Percentiles rank a stretch among this genome's conserved stretches.
Conservation (phyloP, 2,888 invertebrate genomes). For the Drepanosiphum platanoidis region DNA sequence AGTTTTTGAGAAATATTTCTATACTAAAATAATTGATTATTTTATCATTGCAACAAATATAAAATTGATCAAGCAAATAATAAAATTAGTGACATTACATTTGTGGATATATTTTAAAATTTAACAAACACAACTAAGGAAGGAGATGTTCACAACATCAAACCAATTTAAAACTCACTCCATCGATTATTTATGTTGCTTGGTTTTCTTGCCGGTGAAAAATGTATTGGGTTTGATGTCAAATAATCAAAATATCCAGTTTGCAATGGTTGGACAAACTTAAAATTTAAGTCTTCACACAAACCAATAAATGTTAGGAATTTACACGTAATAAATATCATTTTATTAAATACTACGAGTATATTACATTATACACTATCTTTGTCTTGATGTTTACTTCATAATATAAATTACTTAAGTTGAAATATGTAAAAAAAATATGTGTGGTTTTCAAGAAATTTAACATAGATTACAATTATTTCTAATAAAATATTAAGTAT, state of each 20-base stretch:
- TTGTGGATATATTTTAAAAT: neutral
- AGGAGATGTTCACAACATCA: neutral
- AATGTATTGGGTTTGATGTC: conserved; percentile 55
- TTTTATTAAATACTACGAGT: no score
- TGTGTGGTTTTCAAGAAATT: no score
- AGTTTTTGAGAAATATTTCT: neutral
- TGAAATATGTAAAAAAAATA: no score
- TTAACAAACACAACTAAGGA: neutral
- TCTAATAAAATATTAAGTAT: no score
- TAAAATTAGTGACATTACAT: neutral
- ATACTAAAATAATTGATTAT: neutral
- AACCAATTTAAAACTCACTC: conserved; percentile 63
- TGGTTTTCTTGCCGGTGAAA: conserved; percentile 59
- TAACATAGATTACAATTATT: no score
- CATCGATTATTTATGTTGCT: conserved; percentile 63
- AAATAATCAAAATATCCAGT: conserved; percentile 58
- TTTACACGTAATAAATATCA: no score
- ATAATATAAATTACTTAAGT: no score
- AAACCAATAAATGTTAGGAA: conserved; percentile 38
- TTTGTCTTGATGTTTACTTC: neutral
- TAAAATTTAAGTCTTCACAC: conserved; percentile 58
- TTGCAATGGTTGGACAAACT: conserved; percentile 47
- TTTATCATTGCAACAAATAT: no score
- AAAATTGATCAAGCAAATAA: conserved; percentile 18
- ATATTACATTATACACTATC: neutral